Evolutionary conservation across 2,113 vertebrate species (phyloP), one percentile per base, ranked within the genome.

Genomic region (Chaetodon trifascialis): DNA sequence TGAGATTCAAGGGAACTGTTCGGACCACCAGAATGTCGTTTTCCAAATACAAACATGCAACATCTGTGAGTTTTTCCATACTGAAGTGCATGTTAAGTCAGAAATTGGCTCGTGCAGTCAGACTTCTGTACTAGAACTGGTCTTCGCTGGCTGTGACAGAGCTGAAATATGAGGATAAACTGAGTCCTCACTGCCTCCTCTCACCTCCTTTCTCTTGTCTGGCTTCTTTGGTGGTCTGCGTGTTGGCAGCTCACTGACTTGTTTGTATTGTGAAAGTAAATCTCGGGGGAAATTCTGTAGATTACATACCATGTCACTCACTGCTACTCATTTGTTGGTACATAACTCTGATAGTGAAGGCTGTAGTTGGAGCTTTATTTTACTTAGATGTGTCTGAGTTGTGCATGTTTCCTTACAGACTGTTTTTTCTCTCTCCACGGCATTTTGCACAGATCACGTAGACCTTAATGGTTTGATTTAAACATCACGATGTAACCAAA

Each of bases 191-290:
- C 58, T 23, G 68, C 36, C 59, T 82, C 30, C 36, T 55, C 64
- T 69, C 51, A 25, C 56, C 51, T 78, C 38, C 11, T 82, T 25
- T 34, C 47, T 63, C 40, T 25, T n/a, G 70, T 71, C 60, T 59
- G 19, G 12, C 66, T 69, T 67, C 19, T 51, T 64, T n/a, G 73
- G 65, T 84, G 84, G 84, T 83, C 85, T 63, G 46, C 19, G 36
- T 73, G 64, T 82, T 56, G 79, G 75, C 76, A 12, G 19, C 56
- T 51, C 69, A 7, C 60, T 40, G 59, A 72, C 52, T 79, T 80
- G 81, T 87, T 85, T 88, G 74, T 47, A 76, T 83, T 73, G 79
- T 83, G 17, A 79, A 78, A 51, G 40, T 49, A 12, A 60, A 56
- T 79, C 62, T 68, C 52, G 1, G 36, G 25, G 69, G 80, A 71